phyloP scores from a whole-genome alignment of 2,888 invertebrate species.

The Mimumesa dahlbomi region DNA sequence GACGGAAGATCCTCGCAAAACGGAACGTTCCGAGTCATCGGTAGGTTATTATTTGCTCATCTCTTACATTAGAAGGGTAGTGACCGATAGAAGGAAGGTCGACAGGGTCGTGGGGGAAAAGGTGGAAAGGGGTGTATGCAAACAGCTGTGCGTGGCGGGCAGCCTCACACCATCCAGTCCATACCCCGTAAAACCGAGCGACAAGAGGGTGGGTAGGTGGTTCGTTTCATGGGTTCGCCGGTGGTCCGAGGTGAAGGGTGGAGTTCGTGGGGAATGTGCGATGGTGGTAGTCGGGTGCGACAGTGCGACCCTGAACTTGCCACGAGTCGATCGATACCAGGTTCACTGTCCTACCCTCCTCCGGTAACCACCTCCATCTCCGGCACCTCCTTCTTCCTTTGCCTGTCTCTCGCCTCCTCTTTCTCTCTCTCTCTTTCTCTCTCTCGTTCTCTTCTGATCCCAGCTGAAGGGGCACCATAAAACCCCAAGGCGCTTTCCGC shows the following conservation, averaged over 20 bases:
- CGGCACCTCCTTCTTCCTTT: conserved; percentile 43
- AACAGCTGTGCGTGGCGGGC: conserved; percentile 75
- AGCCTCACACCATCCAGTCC: conserved; percentile 58
- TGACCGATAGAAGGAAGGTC: conserved; percentile 8
- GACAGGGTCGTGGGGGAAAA: conserved; percentile 12
- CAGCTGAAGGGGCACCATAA: conserved; percentile 64
- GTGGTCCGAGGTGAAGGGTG: conserved; percentile 47
- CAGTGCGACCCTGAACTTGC: conserved; percentile 77
- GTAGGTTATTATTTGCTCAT: conserved; percentile 70
- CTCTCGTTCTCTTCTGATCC: conserved; percentile 47
- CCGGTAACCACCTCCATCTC: conserved; percentile 53
- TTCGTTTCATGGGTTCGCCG: conserved; percentile 53
- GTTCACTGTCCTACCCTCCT: conserved; percentile 74
- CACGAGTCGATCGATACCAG: conserved; percentile 74
- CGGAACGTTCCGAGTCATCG: conserved; percentile 71
- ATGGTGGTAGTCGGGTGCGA: conserved; percentile 59
- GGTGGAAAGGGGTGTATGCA: conserved; percentile 71
- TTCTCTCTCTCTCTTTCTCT: conserved; percentile 1
- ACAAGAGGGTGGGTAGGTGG: conserved; percentile 42
- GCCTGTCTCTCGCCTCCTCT: conserved; percentile 26
- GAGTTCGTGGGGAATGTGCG: conserved; percentile 33
- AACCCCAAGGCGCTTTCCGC: conserved; percentile 72
- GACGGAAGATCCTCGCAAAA: too few species aligned
- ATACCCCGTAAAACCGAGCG: conserved; percentile 57
- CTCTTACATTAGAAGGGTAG: conserved; percentile 44